Evolutionary conservation across 2,113 vertebrate genomes (phyloP).

Genomic region (Himantopus leucocephalus): DNA sequence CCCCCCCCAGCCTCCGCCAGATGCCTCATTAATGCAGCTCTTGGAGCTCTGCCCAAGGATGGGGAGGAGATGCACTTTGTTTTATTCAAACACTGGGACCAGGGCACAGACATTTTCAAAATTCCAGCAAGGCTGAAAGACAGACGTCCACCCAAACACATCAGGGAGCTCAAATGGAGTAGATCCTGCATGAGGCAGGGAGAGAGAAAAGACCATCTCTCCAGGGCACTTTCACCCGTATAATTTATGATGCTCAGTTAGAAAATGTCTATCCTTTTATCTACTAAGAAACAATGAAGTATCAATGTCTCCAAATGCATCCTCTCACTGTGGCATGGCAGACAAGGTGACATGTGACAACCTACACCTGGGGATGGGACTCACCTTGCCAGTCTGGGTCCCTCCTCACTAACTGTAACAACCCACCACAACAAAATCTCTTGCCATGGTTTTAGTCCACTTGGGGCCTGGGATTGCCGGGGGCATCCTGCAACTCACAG

Average conservation of each 20-base stretch:
- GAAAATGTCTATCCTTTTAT: neutral
- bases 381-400: neutral
- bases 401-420: neutral
- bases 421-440: neutral
- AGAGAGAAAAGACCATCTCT: neutral
- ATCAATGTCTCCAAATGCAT: neutral
- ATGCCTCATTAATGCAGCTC: conserved; percentile 3
- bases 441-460: neutral
- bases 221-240: neutral
- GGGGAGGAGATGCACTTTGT: neutral
- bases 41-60: neutral
- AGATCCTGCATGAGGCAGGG: neutral
- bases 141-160: neutral
- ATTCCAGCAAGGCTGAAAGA: neutral
- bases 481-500: neutral
- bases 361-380: neutral
- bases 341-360: neutral
- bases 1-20: neutral
- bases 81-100: neutral
- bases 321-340: neutral
- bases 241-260: neutral
- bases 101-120: neutral
- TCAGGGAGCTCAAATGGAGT: neutral
- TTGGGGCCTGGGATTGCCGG: neutral
- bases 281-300: neutral